Percentiles rank a stretch among this genome's conserved stretches.
Conservation (phyloP, 2,113 vertebrate species). For the Microtus pennsylvanicus region DNA sequence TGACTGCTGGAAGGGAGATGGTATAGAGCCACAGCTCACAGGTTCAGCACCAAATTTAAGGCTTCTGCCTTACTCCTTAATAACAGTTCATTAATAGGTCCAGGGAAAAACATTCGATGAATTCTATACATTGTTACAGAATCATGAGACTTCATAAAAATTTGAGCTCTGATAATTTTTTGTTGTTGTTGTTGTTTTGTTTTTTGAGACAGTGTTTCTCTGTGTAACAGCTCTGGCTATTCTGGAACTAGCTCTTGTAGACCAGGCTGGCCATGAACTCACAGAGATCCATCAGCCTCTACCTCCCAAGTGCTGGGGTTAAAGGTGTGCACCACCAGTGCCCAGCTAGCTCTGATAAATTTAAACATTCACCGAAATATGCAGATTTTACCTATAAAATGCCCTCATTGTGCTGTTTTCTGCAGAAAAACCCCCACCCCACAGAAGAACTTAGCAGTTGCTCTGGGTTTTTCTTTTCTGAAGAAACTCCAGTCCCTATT, state of each 20-base stretch:
- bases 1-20: neutral
- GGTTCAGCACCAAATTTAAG: constrained; percentile 26
- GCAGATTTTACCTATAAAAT: constrained; percentile 42
- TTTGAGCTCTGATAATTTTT: constrained; percentile 9
- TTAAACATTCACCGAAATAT: neutral
- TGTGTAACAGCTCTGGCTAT: no score
- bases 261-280: no score
- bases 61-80: constrained; percentile 13
- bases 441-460: constrained; percentile 25
- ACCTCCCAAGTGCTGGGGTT: no score
- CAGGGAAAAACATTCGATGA: constrained; percentile 47
- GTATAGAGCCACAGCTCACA: neutral
- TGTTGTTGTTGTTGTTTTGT: no score
- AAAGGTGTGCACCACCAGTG: no score
- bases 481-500: neutral
- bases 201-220: no score
- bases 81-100: constrained; percentile 42
- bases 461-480: neutral
- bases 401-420: neutral
- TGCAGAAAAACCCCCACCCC: neutral
- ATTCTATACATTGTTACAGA: constrained; percentile 47
- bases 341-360: neutral
- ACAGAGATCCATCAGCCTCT: no score
- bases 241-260: no score
- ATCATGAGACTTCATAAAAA: constrained; percentile 54